A percentile compares a stretch with the other conserved stretches of the same genome.
phyloP scores from a whole-genome alignment of 2,888 invertebrate species.

The Papilio gigon region DNA sequence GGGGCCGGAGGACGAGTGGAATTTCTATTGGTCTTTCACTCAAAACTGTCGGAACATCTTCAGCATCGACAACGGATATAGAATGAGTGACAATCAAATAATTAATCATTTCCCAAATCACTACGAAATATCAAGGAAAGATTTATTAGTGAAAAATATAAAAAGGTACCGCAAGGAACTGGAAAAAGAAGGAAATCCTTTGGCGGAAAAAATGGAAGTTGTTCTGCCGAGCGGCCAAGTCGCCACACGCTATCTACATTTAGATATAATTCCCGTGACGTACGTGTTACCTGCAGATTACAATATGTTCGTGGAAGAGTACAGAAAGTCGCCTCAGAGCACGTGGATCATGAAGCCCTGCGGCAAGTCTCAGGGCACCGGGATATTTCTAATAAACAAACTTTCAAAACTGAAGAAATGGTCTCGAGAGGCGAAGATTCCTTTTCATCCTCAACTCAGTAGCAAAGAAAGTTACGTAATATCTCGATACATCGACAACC shows the following conservation, averaged over 20 bases:
- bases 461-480: conserved; percentile 97
- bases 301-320: conserved; percentile 98
- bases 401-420: conserved; percentile 95
- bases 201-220: conserved; percentile 88
- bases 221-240: conserved; percentile 83
- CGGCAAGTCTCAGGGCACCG: conserved; percentile 96
- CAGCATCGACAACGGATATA: conserved; percentile 94
- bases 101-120: conserved; percentile 99
- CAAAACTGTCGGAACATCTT: conserved; percentile 95
- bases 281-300: conserved; percentile 97
- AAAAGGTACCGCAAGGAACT: conserved; percentile 96
- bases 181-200: conserved; percentile 92
- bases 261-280: conserved; percentile 96
- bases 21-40: conserved; percentile 97
- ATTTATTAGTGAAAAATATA: conserved; percentile 97
- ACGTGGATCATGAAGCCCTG: conserved; percentile 99
- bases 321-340: conserved; percentile 94
- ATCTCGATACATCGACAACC: conserved; percentile 98
- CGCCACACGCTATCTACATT: conserved; percentile 88
- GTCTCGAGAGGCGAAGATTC: conserved; percentile 93
- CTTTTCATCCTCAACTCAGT: conserved; percentile 89
- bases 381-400: conserved; percentile 97
- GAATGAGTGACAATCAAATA: conserved; percentile 95
- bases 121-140: conserved; percentile 97
- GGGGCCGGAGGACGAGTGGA: conserved; percentile 96